These are phyloP conservation scores for Drosophila pectinifera DNA, from an alignment of 1,140 invertebrate genomes.

Conservation along the genomic window DNA sequence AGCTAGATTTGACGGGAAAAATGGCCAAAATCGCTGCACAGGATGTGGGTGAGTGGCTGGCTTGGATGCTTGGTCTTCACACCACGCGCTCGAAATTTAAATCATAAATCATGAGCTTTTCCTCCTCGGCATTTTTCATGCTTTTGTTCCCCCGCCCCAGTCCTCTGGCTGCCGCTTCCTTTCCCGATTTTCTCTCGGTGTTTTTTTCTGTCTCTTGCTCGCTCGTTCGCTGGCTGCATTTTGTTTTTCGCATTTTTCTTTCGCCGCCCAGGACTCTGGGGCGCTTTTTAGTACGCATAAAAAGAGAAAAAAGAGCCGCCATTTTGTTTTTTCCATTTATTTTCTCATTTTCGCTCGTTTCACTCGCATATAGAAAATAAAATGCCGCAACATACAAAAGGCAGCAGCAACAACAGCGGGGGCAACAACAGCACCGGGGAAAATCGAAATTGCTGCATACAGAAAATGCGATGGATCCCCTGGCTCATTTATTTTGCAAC, in stretches of 20 bases:
- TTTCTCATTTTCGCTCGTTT: conserved; percentile 77
- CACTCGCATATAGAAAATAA: conserved; percentile 79
- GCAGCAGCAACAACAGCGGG: conserved; percentile 38
- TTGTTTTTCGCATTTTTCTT: conserved; percentile 82
- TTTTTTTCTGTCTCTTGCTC: conserved; percentile 22
- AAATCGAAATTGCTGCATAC: conserved; percentile 65
- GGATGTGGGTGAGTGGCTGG: conserved; percentile 32
- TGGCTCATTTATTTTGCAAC: conserved; percentile 54
- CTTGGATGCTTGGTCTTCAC: conserved; percentile 62
- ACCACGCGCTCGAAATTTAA: conserved; percentile 77
- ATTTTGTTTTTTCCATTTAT: conserved; percentile 82
- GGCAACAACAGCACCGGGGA: conserved; percentile 32
- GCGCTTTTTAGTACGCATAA: conserved; percentile 82
- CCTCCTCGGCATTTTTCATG: conserved; percentile 72
- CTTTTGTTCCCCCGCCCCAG: conserved; percentile 30
- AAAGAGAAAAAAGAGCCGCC: conserved; percentile 77
- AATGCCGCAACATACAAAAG: conserved; percentile 75
- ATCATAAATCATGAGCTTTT: conserved; percentile 84
- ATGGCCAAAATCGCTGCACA: conserved; percentile 21
- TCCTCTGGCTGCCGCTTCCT: conserved; percentile 13
- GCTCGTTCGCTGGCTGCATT: conserved; percentile 60
- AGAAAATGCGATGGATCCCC: conserved; percentile 56
- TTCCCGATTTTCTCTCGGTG: conserved; percentile 22
- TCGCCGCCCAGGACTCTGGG: conserved; percentile 50
- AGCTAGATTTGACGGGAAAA: conserved; percentile 25